These are phyloP conservation scores for Haliclystus octoradiatus DNA, from an alignment of 30 jellyfish, hydroid and myxozoan species.

Conservation along the genomic window DNA sequence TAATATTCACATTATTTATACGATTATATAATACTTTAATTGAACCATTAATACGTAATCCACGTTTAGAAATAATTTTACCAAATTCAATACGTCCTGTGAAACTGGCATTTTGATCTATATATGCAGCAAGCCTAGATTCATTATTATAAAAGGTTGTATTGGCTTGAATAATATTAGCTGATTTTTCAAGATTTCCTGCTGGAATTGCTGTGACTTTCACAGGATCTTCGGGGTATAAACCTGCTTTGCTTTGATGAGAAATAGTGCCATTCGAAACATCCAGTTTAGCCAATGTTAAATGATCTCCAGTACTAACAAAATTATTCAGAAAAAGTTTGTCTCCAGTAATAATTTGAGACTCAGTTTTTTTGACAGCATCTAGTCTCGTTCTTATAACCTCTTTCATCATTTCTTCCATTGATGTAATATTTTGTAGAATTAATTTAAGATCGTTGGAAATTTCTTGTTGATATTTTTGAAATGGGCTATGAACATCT, in stretches of 20 bases:
- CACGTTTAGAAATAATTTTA: neutral
- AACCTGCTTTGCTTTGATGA: neutral
- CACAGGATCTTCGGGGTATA: constrained; percentile 13
- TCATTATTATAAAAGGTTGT: constrained; percentile 8
- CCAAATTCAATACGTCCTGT: constrained; percentile 17
- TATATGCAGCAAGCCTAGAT: constrained; percentile 2
- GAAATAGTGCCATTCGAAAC: constrained; percentile 16
- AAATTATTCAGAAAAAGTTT: neutral
- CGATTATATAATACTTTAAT: neutral
- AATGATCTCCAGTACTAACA: neutral
- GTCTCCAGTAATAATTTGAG: constrained; percentile 17
- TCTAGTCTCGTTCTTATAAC: constrained; percentile 7
- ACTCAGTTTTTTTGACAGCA: constrained; percentile 14
- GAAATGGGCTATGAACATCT: constrained; percentile 38
- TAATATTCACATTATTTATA: constrained; percentile 6
- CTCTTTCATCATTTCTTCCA: neutral
- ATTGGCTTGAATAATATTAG: neutral
- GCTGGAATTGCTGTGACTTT: neutral
- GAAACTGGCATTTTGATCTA: constrained; percentile 18
- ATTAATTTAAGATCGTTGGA: neutral
- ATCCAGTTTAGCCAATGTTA: neutral
- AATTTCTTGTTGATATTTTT: constrained; percentile 18
- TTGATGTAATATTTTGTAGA: constrained; percentile 1
- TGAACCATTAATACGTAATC: neutral
- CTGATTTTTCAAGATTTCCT: constrained; percentile 2